Evolutionary conservation across 1,140 invertebrate species (phyloP), one percentile per base, ranked within the genome.

Genomic region (Bilobella aurantiaca): DNA sequence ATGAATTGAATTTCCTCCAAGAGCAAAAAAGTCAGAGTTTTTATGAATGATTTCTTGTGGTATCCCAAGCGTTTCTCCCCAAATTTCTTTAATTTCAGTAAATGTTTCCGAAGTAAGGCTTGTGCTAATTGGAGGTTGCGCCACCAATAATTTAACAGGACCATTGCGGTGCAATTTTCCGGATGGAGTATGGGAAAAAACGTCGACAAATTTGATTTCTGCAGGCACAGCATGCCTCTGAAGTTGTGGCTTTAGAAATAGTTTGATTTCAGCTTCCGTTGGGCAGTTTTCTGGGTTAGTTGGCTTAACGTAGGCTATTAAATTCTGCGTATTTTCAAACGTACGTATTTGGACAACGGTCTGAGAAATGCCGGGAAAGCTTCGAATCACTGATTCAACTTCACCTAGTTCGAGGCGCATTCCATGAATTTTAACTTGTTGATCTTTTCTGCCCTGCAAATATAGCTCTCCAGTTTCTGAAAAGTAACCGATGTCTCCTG

Each of bases 401-500:
- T 37, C 37, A 12, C 32, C 23, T 23, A 62, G 25, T 23, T 62
- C 59, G 3, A 62, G 8, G 14, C 59, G 29, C 16, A 30, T 14
- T 5, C 59, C 59, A 12, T 27, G 29, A 16, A 62, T 23, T 37
- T 62, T 62, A 8, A 62, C 28, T 27, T 62, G 59, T 3, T 12
- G n/a, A 46, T 62, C 59, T 37, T 23, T 62, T 3, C 59, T 30
- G 14, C 59, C 59, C 5, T 18, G 5, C 2, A 42, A 3, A 23
- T 12, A 3, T 5, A 62, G 14, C 16, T 32, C 31, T 34, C 59
- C 59, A 23, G 32, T 34, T 2, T 25, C 16, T 21, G 5, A 37
- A 3, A 18, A 62, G 28, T 37, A 62, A 27, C 59, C 59, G 2
- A 62, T n/a, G 25, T 62, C 59, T 2, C 59, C 59, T n/a, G 32